phyloP scores from a whole-genome alignment of 2,797 vertebrate genomes.

The Lemur catta region DNA sequence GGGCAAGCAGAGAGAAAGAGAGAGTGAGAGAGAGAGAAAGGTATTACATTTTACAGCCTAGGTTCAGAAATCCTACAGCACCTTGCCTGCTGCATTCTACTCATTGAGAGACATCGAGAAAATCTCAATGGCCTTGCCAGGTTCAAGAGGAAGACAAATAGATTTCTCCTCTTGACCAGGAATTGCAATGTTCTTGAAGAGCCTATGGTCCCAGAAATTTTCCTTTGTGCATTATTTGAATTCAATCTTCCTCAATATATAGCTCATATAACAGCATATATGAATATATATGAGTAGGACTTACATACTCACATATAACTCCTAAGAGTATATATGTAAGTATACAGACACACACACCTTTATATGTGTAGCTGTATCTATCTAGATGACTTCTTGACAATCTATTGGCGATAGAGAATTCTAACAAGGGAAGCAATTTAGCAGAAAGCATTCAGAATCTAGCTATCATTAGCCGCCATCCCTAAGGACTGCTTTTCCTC shows the following conservation, averaged over 20 bases:
- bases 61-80: neutral
- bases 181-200: neutral
- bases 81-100: neutral
- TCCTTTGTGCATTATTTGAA: neutral
- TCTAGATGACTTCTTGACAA: neutral
- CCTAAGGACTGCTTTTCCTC: neutral
- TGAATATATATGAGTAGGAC: neutral
- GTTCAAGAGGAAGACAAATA: neutral
- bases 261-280: neutral
- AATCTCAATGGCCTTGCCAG: neutral
- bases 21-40: neutral
- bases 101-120: neutral
- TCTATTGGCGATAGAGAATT: neutral
- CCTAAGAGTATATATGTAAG: neutral
- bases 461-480: neutral
- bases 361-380: neutral
- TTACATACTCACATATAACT: neutral
- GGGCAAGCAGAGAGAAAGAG: accelerated
- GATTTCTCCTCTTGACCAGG: neutral
- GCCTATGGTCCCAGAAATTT: neutral
- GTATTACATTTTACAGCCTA: neutral
- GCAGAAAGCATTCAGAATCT: neutral
- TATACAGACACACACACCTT: neutral
- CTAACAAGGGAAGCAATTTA: neutral
- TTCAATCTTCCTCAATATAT: neutral